Conservation (phyloP, 2,888 invertebrate genomes). For the Sisyra terminalis region DNA sequence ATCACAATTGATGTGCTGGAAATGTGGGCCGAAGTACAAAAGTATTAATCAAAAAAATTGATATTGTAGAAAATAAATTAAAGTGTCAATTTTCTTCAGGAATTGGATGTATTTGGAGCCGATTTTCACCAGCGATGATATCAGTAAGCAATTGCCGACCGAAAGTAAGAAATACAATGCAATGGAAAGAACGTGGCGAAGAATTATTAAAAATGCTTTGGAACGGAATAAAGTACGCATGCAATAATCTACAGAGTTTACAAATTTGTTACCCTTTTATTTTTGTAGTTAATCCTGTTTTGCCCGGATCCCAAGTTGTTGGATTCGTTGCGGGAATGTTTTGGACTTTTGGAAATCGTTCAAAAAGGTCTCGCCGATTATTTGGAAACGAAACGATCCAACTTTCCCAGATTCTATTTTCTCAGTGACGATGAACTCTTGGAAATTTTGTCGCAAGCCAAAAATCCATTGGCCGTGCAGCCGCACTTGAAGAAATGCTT, state of each 20-base stretch:
- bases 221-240: constrained; percentile 47
- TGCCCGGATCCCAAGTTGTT: constrained; percentile 47
- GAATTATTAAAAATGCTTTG: constrained; percentile 53
- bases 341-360: constrained; percentile 51
- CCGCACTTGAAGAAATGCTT: constrained; percentile 73
- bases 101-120: constrained; percentile 75
- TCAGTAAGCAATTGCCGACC: constrained; percentile 56
- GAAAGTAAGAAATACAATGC: constrained; percentile 65
- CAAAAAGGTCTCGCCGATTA: constrained; percentile 62
- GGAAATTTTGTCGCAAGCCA: constrained; percentile 64
- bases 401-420: constrained; percentile 67
- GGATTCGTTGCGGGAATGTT: constrained; percentile 52
- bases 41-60: constrained; percentile 23
- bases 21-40: constrained; percentile 58
- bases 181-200: constrained; percentile 64
- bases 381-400: constrained; percentile 55
- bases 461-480: constrained; percentile 61
- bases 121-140: constrained; percentile 68
- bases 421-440: constrained; percentile 70
- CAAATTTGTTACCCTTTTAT: constrained; percentile 1
- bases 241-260: not conserved
- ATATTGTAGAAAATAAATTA: not conserved
- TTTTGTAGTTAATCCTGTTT: constrained; percentile 38
- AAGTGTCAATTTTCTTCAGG: constrained; percentile 22
- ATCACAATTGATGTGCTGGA: constrained; percentile 44